Evolutionary conservation across 2,797 vertebrate genomes (phyloP).

Genomic region (Sebastes minor): DNA sequence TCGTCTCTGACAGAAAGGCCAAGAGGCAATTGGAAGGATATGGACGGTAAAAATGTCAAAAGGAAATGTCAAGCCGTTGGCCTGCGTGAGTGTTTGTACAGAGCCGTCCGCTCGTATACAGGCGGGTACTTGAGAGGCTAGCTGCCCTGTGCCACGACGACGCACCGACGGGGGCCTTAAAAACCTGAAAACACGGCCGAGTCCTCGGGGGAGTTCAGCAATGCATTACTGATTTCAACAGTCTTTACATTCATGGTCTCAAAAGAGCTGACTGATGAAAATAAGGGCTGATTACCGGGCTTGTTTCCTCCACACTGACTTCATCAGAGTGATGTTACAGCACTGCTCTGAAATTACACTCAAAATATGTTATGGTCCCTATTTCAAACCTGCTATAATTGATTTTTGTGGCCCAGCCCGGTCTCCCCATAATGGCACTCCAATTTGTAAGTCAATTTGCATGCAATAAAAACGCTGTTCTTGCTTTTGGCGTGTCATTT

Average conservation of each 20-base stretch:
- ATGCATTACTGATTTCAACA: not conserved
- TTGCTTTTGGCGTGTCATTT: no score
- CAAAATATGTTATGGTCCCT: not conserved
- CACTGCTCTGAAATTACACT: not conserved
- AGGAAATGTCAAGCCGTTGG: conserved; percentile 70
- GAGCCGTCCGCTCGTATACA: not conserved
- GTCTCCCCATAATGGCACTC: not conserved
- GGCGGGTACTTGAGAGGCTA: not conserved
- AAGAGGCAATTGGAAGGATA: conserved; percentile 49
- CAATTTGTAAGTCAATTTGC: not conserved
- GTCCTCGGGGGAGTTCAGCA: not conserved
- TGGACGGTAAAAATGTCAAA: conserved; percentile 67
- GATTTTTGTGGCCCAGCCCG: not conserved
- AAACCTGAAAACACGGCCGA: not conserved
- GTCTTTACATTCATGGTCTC: not conserved
- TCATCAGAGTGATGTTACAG: no score
- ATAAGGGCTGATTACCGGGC: not conserved
- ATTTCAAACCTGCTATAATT: not conserved
- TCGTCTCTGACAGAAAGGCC: conserved; percentile 56
- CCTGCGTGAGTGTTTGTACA: conserved; percentile 20
- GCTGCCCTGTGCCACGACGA: not conserved
- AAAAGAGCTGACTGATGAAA: not conserved
- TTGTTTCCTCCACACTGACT: no score
- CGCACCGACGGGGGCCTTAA: not conserved
- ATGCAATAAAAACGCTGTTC: no score